Base-by-base conservation (phyloP, 2,888 invertebrate genomes). In the Ischnus inquisitorius region DNA sequence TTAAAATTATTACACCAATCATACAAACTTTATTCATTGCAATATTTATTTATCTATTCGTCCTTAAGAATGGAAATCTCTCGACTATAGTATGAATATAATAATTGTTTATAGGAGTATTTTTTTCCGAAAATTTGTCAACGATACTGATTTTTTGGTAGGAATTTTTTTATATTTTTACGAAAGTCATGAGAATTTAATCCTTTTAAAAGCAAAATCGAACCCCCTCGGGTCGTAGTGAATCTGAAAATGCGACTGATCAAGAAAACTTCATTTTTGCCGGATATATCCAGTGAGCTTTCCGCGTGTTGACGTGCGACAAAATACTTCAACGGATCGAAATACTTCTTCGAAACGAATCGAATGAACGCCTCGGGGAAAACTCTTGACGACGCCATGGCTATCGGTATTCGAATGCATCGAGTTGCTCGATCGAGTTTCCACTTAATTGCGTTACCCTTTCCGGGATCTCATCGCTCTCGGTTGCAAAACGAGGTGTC, bases 381-480 rank as follows among this genome's bases (percentile, higher is more conserved):
- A 60, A 60, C 28, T 60, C 60, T 8, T 25, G 19, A 22, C 25
- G 25, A 57, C 54, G 34, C 6, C 12, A 34, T 34, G 34, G 25
- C 62, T 75, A 84, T 81, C 68, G 39, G 75, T 81, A 65, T 75
- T 81, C 84, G 75, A 46, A 25, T 75, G 82, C 65, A 81, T 82
- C 79, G 75, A 71, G 71, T 82, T 79, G 75, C 79, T 62, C 8
- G 82, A 84, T 82, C 82, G 84, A 84, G 62, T 84, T 84, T 79
- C 71, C 65, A 51, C 43, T 82, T 79, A 84, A 84, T 82, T 79
- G 79, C 75, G 64, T 84, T 79, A 76, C 69, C 16, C 16, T 28
- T 6, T n/a, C 10, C 74, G 57, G 34, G 34, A 34, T 64, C 71
- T 78, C 69, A 65, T 75, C 74, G 54, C 25, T 75, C 69, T 75